These are phyloP conservation scores for Coendou prehensilis DNA, from an alignment of 2,797 vertebrate genomes.

Conservation along the genomic window DNA sequence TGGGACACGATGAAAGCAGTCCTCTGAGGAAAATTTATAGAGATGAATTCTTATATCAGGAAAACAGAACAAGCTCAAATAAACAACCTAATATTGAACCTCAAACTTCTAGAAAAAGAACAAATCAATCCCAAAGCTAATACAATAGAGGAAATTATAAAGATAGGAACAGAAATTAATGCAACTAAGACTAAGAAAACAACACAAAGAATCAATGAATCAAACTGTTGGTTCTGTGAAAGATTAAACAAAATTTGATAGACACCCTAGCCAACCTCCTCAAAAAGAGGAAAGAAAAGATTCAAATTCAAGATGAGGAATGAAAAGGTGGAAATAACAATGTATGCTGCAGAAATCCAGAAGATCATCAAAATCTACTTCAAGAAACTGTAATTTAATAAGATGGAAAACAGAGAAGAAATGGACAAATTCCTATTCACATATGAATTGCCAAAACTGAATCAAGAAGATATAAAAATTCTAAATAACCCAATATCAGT, in stretches of 20 bases:
- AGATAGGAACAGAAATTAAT: not conserved
- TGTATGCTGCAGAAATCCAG: no score
- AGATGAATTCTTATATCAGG: no score
- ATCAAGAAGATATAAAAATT: no score
- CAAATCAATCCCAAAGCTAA: not conserved
- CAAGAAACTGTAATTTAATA: no score
- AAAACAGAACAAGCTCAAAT: no score
- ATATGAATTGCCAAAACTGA: no score
- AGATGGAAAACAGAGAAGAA: no score
- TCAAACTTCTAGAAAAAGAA: not conserved
- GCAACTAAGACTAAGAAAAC: not conserved
- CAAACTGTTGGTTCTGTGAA: not conserved
- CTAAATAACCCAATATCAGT: no score
- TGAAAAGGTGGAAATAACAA: not conserved
- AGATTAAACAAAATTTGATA: not conserved
- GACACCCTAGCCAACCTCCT: not conserved
- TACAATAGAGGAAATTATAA: not conserved
- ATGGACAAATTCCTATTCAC: no score
- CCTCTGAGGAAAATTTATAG: no score
- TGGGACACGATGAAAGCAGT: no score
- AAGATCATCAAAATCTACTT: no score
- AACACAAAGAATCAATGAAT: not conserved
- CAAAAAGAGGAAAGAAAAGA: not conserved
- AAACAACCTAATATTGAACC: not conserved
- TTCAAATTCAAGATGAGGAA: not conserved